Evolutionary conservation across 2,113 vertebrate genomes (phyloP).

Genomic region (Diadophis punctatus): DNA sequence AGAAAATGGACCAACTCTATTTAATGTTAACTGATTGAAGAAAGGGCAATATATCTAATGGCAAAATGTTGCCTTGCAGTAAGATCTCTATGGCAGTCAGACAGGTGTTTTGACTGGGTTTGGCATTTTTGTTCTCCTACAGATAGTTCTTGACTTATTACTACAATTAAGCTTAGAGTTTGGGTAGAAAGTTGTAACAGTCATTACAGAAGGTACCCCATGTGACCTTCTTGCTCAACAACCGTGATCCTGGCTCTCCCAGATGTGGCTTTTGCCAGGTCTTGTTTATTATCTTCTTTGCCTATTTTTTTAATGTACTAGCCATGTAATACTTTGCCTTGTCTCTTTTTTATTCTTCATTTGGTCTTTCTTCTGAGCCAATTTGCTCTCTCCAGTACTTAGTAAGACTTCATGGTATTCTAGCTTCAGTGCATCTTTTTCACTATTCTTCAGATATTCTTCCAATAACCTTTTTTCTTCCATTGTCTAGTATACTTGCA

Average conservation of each 20-base stretch:
- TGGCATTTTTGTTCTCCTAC: background rate
- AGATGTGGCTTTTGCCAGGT: too few relatives aligned
- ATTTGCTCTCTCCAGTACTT: background rate
- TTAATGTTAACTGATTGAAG: background rate
- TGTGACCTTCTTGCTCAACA: too few relatives aligned
- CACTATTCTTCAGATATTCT: background rate
- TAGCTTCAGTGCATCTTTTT: background rate
- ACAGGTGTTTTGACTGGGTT: background rate
- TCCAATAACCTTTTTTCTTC: background rate
- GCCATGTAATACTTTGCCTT: background rate
- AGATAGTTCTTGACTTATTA: background rate
- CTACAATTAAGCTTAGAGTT: background rate
- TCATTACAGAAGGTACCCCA: too few relatives aligned
- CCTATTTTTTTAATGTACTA: background rate
- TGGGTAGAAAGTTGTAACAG: background rate
- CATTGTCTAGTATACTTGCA: background rate
- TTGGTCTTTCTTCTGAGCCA: background rate
- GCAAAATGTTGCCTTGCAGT: background rate
- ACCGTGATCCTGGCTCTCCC: too few relatives aligned
- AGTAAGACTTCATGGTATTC: background rate
- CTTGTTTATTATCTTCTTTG: background rate
- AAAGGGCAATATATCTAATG: background rate
- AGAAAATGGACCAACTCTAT: background rate
- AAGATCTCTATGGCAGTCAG: background rate
- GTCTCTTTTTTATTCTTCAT: background rate